Conservation (phyloP, 2,113 vertebrate species). For the Empidonax alnorum region DNA sequence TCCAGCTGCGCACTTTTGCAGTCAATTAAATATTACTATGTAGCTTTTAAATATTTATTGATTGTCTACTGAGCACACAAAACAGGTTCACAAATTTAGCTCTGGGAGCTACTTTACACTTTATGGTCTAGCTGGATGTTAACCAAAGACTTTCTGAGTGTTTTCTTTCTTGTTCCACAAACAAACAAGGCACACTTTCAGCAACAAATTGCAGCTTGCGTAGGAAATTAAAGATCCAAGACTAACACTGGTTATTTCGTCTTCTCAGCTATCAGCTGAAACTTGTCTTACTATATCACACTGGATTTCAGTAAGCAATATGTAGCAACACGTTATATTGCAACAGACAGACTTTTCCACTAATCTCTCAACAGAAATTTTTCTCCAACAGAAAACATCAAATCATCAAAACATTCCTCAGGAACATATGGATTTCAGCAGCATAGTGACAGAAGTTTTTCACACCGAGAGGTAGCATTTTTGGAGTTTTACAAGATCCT, state of each 20-base stretch:
- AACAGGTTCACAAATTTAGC: not conserved
- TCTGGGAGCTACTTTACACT: not conserved
- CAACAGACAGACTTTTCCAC: not conserved
- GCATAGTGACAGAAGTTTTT: not conserved
- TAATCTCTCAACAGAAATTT: not conserved
- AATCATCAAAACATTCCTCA: not conserved
- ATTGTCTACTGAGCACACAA: not conserved
- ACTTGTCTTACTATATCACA: not conserved
- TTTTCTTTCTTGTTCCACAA: slow-evolving; percentile 4
- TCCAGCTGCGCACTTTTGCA: not conserved
- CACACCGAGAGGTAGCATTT: not conserved
- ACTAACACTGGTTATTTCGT: not conserved
- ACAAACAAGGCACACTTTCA: slow-evolving; percentile 14
- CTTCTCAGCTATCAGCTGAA: slow-evolving; percentile 30
- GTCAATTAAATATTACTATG: not conserved
- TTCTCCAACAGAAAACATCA: not conserved
- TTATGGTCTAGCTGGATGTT: not conserved
- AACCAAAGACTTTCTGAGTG: not conserved
- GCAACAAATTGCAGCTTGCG: slow-evolving; percentile 16
- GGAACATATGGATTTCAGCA: not conserved
- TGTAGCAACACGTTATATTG: not conserved
- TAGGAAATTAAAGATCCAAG: slow-evolving; percentile 15
- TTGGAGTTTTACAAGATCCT: not conserved
- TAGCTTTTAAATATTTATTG: slow-evolving; percentile 22
- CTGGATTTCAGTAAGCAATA: not conserved